These are phyloP conservation scores for Notodonta ziczac DNA, from an alignment of 2,888 invertebrate genomes.

Conservation along the genomic window DNA sequence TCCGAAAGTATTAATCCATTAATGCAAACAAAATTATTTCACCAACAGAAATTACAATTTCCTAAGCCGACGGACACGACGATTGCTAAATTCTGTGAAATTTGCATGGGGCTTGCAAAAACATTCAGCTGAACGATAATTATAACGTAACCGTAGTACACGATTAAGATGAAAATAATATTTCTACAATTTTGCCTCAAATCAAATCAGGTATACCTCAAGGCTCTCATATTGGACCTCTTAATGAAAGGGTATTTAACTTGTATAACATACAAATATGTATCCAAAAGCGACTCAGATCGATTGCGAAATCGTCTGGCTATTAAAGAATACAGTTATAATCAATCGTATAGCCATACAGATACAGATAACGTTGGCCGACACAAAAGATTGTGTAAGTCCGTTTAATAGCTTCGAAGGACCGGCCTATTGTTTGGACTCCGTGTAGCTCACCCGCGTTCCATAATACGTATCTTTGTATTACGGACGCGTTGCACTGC, in stretches of 20 bases:
- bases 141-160: constrained; percentile 10
- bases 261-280: not conserved
- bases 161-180: not conserved
- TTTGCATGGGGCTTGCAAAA: constrained; percentile 46
- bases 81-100: constrained; percentile 38
- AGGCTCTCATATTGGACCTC: no score
- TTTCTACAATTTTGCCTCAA: not conserved
- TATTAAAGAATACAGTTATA: constrained; percentile 47
- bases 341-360: constrained; percentile 37
- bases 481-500: constrained; percentile 16
- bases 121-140: constrained; percentile 40
- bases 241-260: no score
- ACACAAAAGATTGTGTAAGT: constrained; percentile 56
- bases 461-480: constrained; percentile 40
- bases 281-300: constrained; percentile 6
- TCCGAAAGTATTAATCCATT: not conserved
- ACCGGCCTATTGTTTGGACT: constrained; percentile 47
- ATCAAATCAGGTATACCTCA: not conserved
- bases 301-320: constrained; percentile 35
- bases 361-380: constrained; percentile 34
- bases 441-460: constrained; percentile 37
- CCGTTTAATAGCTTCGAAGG: constrained; percentile 49
- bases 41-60: constrained; percentile 26
- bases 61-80: constrained; percentile 36
- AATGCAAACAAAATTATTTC: constrained; percentile 24